Base-by-base conservation (phyloP, 2,797 vertebrate genomes). In the Sarcoramphus papa region DNA sequence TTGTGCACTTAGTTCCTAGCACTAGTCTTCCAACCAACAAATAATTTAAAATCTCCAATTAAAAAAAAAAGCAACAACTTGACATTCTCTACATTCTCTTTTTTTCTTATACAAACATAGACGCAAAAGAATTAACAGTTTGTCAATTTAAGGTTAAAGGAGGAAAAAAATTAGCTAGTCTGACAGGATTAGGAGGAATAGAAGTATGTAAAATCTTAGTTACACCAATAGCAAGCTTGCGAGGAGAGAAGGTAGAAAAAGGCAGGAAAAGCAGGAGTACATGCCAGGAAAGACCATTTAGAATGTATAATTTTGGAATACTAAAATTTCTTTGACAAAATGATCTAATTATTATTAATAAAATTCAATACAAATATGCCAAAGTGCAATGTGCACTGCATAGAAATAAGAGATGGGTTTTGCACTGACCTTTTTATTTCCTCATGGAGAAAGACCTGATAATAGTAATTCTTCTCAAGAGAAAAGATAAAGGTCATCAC, bases 401-500 rank as follows among this genome's bases (percentile, higher is more conserved):
- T 37, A 86, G 68, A 94, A 95, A 92, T 84, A 93, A 74, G 63
- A 45, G 43, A 91, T 68, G 37, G 33, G 35, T 9, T 97, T 95
- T 92, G 77, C 54, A 78, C 47, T 94, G 95, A 96, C 93, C 90
- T 97, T 97, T 97, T 91, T 92, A 90, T 82, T 91, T 95, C 74
- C 50, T 94, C 41, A 43, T 86, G 63, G 90, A 96, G 69, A 84
- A 92, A 95, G 65, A 81, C 64, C 48, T 62, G 65, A 83, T 95
- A 96, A 96, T 40, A 86, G 57, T 59, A 81, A 92, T 93, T 94
- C 63, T 97, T 91, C 95, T 96, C 89, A 86, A 92, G 92, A 97
- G 78, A 80, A 82, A 88, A 97, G 77, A 90, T 92, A 92, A 97
- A 97, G 95, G 95, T 97, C 95, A 96, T 69, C 91, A 87, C 31